Evolutionary conservation across 2,797 vertebrate species (phyloP).

Genomic region (Ctenochaetus hawaiiensis): DNA sequence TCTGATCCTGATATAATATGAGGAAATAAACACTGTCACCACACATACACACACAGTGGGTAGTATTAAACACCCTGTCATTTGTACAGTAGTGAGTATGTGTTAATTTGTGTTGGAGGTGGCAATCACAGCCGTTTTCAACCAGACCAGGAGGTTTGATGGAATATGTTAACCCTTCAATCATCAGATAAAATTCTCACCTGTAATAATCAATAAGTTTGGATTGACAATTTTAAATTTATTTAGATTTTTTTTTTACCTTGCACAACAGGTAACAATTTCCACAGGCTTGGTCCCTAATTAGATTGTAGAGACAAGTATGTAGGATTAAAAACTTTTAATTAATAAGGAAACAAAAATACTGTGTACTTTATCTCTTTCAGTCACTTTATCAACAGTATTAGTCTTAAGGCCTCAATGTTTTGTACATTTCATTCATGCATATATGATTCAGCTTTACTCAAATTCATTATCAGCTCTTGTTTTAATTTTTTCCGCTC

Average conservation of each 20-base stretch:
- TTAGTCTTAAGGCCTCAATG: too few species aligned
- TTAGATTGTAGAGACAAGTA: not conserved
- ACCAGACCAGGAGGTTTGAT: slow-evolving; percentile 24
- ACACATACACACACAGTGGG: slow-evolving; percentile 31
- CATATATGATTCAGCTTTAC: too few species aligned
- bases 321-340: not conserved
- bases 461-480: too few species aligned
- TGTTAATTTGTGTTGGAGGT: slow-evolving; percentile 55
- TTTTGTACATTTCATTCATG: too few species aligned
- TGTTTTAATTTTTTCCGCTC: too few species aligned
- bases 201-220: not conserved
- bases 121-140: slow-evolving; percentile 35
- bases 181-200: not conserved
- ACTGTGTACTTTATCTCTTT: not conserved
- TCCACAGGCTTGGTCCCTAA: not conserved
- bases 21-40: slow-evolving; percentile 23
- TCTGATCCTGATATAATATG: slow-evolving; percentile 4
- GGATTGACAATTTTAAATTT: too few species aligned
- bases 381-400: not conserved
- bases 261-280: not conserved
- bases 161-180: not conserved
- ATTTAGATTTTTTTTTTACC: too few species aligned
- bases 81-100: slow-evolving; percentile 44
- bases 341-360: not conserved
- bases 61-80: slow-evolving; percentile 46